Percentiles rank a stretch among this genome's conserved stretches.
phyloP scores from a whole-genome alignment of 2,113 vertebrate species.

The Oophaga pumilio region DNA sequence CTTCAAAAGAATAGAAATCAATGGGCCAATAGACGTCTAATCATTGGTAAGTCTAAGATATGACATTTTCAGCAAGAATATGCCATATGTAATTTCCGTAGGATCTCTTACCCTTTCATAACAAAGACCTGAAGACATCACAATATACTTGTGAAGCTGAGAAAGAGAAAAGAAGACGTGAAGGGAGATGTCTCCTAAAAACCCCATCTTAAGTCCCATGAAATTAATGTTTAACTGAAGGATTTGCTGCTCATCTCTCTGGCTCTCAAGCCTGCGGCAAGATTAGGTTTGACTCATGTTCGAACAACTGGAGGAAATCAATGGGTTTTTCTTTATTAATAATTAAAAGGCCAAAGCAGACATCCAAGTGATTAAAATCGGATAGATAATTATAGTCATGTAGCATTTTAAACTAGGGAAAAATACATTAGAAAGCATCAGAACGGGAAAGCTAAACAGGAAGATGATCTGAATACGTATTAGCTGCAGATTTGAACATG shows the following conservation, averaged over 20 bases:
- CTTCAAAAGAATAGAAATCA: slow-evolving; percentile 60
- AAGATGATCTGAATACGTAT: slow-evolving; percentile 48
- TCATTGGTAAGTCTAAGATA: slow-evolving; percentile 5
- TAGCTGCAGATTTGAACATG: slow-evolving; percentile 36
- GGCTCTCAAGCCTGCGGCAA: slow-evolving; percentile 72
- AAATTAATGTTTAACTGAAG: slow-evolving; percentile 81
- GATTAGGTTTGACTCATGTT: slow-evolving; percentile 78
- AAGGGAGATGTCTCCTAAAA: slow-evolving; percentile 65
- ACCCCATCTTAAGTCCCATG: slow-evolving; percentile 71
- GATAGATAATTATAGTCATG: slow-evolving; percentile 58
- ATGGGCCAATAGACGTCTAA: slow-evolving; percentile 31
- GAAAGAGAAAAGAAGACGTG: slow-evolving; percentile 58
- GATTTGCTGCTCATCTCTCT: slow-evolving; percentile 76
- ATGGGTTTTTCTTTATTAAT: slow-evolving; percentile 85
- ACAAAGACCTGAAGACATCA: slow-evolving; percentile 60
- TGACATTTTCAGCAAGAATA: slow-evolving; percentile 32
- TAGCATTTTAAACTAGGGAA: slow-evolving; percentile 54
- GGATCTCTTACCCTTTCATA: slow-evolving; percentile 25
- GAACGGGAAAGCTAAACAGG: slow-evolving; percentile 43
- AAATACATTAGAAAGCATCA: slow-evolving; percentile 45
- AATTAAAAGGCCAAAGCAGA: slow-evolving; percentile 80
- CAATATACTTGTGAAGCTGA: slow-evolving; percentile 60
- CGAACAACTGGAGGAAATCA: slow-evolving; percentile 84
- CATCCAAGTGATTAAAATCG: slow-evolving; percentile 74
- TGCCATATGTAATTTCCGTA: slow-evolving; percentile 18